Base-by-base conservation (phyloP, 2,113 vertebrate species). In the Arenaria interpres region DNA sequence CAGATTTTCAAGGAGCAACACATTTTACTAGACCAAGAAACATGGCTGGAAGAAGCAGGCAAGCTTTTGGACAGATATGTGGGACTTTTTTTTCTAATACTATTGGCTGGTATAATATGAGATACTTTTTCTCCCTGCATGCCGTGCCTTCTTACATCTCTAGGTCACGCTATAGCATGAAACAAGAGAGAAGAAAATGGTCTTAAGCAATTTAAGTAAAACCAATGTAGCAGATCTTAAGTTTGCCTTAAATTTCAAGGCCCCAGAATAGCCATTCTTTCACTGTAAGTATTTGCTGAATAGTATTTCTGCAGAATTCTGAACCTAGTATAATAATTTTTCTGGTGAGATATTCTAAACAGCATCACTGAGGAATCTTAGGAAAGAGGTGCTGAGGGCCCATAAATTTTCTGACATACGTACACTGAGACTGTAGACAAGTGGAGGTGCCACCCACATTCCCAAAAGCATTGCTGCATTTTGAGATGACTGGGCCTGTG, bases 401-500 rank as follows among this genome's bases (percentile, higher is more conserved):
- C 30, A 53, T 6, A 75, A 19, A 25, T 82, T 45, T 95, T 66
- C 67, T 74, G 48, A 57, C 33, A 85, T 88, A 99, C 99, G 7
- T 97, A 99, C 99, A 43, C 98, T 98, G 60, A 99, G 98, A 74
- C 97, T 97, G 84, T 99, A 98, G 74, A 99, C 96, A 24, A 99
- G 98, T 0, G 99, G 99, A 1, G 98, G 98, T 5, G 95, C 97
- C 51, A 99, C 90, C 99, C 99, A 99, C 92, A 99, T 98, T 45
- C 98, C 99, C 96, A 99, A 93, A 53, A 99, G 98, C 35, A 98
- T 97, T 41, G 99, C 97, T 12, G 99, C 99, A 39, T 98, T 99
- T 95, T 99, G 98, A 60, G 99, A 99, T 15, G 99, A 98, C 68
- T 99, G 99, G 54, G 98, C 98, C 87, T 99, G 99, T 30, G 97